Conservation (phyloP, 2,113 vertebrate genomes). For the Accipiter cooperii region DNA sequence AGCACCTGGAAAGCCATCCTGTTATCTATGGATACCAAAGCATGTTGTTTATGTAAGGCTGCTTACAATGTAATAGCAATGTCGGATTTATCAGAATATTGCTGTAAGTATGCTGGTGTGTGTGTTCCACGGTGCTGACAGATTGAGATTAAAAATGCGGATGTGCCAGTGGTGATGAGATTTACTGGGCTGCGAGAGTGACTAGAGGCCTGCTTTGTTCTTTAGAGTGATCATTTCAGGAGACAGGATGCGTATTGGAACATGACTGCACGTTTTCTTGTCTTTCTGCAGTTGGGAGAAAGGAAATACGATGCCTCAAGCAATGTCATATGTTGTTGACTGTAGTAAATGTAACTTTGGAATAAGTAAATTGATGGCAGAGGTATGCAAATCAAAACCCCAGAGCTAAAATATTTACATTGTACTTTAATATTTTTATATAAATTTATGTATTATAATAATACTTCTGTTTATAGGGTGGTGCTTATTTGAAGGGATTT, state of each 20-base stretch:
- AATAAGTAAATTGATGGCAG: background rate
- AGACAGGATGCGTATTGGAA: background rate
- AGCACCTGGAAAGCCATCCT: background rate
- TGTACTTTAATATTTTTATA: background rate
- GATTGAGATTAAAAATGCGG: constrained; percentile 15
- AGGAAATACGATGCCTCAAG: background rate
- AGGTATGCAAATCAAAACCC: background rate
- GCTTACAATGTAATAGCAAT: background rate
- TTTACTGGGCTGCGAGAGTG: background rate
- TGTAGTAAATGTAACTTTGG: background rate
- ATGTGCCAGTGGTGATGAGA: constrained; percentile 5
- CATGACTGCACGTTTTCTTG: background rate
- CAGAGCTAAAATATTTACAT: background rate
- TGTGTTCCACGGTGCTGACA: constrained; percentile 18
- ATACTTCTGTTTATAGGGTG: background rate
- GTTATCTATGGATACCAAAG: background rate
- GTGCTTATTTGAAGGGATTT: background rate
- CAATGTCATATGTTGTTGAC: background rate
- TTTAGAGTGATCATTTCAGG: background rate
- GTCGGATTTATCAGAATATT: constrained; percentile 33
- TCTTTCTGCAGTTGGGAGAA: background rate
- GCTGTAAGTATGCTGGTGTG: background rate
- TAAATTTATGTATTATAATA: background rate
- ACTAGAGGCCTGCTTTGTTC: constrained; percentile 11
- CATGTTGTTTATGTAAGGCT: constrained; percentile 5